phyloP scores from a whole-genome alignment of 2,888 invertebrate genomes.

The Ariolimax columbianus region DNA sequence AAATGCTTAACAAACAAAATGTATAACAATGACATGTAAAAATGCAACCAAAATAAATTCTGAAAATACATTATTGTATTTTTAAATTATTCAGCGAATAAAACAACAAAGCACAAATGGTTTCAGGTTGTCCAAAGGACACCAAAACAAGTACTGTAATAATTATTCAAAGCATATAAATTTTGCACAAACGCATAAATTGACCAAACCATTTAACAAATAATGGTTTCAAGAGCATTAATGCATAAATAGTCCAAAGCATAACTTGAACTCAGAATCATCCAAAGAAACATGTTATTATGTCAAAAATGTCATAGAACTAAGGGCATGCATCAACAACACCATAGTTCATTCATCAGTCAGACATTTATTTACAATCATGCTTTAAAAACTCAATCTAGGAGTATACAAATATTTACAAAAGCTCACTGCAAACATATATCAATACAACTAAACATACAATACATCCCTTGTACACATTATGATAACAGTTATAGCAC shows the following conservation, averaged over 20 bases:
- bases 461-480: too few relatives aligned
- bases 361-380: slow-evolving; percentile 12
- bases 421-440: slow-evolving; percentile 8
- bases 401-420: slow-evolving; percentile 5
- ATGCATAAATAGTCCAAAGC: background rate
- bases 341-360: background rate
- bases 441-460: background rate
- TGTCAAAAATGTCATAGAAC: background rate
- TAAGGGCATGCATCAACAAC: background rate
- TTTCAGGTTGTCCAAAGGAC: too few relatives aligned
- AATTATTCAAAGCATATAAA: background rate
- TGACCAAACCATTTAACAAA: too few relatives aligned
- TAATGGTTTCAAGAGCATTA: too few relatives aligned
- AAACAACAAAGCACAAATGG: background rate
- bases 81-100: background rate
- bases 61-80: background rate
- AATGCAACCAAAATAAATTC: background rate
- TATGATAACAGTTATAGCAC: too few relatives aligned
- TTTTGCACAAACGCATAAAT: background rate
- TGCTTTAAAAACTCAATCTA: background rate
- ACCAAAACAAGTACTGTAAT: background rate
- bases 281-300: background rate
- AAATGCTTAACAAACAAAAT: background rate
- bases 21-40: background rate
- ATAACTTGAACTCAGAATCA: background rate